Conservation (phyloP, 2,888 invertebrate genomes). For the Syrphus vitripennis region DNA sequence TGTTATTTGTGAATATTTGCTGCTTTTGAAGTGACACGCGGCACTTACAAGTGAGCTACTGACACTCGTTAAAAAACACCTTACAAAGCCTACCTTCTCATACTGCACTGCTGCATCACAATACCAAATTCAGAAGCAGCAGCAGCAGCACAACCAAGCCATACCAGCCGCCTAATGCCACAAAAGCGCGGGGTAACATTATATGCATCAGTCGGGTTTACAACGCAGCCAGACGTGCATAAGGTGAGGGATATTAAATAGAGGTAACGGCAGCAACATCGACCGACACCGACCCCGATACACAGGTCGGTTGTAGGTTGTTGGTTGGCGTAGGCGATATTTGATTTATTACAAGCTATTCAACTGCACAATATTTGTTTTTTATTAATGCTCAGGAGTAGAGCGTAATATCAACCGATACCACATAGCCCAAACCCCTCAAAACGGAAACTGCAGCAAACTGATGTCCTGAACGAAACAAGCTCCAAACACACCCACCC, state of each 20-base stretch:
- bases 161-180: conserved; percentile 53
- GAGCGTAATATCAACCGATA: conserved; percentile 32
- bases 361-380: conserved; percentile 55
- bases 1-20: conserved; percentile 21
- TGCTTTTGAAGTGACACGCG: conserved; percentile 68
- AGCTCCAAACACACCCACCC: conserved; percentile 28
- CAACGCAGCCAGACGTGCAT: conserved; percentile 40
- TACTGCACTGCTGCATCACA: neutral
- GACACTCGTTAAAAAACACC: conserved; percentile 46
- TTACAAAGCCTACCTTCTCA: neutral
- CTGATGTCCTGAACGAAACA: neutral
- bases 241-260: conserved; percentile 54
- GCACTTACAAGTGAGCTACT: conserved; percentile 66
- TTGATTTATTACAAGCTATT: conserved; percentile 68
- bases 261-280: conserved; percentile 38
- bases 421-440: neutral
- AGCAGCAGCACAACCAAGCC: conserved; percentile 31
- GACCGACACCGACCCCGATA: neutral
- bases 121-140: neutral
- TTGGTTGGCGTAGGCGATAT: conserved; percentile 61
- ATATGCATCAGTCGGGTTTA: conserved; percentile 60
- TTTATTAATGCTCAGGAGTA: conserved; percentile 58
- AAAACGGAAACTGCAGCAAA: conserved; percentile 21
- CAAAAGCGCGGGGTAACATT: conserved; percentile 62
- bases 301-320: neutral